phyloP scores from a whole-genome alignment of 2,113 vertebrate species.

The Thalassarche chlororhynchos region DNA sequence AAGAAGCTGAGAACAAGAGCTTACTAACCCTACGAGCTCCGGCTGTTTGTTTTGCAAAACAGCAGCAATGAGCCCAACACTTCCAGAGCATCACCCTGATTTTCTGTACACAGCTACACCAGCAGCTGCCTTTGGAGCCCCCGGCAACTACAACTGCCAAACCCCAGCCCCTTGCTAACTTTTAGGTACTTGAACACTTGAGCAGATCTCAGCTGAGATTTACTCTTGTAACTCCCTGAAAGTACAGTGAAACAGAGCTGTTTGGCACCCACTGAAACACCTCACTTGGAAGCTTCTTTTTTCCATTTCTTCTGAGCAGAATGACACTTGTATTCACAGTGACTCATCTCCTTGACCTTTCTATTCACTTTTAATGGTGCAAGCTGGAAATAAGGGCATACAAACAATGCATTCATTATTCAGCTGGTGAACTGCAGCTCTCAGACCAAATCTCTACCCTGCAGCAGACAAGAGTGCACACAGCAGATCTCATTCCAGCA shows the following conservation, averaged over 20 bases:
- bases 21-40: neutral
- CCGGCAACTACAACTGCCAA: neutral
- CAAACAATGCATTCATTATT: conserved; percentile 54
- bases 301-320: conserved; percentile 26
- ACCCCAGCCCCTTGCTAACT: neutral
- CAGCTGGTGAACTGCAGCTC: neutral
- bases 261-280: conserved; percentile 17
- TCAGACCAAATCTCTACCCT: neutral
- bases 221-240: neutral
- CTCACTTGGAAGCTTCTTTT: neutral
- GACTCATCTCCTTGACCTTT: conserved; percentile 69
- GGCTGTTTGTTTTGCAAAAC: neutral
- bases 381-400: conserved; percentile 55
- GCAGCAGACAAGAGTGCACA: neutral
- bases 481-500: neutral
- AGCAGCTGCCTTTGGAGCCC: neutral
- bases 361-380: conserved; percentile 36
- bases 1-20: neutral
- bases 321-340: conserved; percentile 50
- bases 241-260: neutral
- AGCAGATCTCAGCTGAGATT: neutral
- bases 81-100: neutral
- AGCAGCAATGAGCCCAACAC: rapidly evolving
- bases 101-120: neutral
- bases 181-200: neutral